These are phyloP conservation scores for Pan troglodytes DNA, from an alignment of 2,113 vertebrate genomes.

Conservation along the genomic window DNA sequence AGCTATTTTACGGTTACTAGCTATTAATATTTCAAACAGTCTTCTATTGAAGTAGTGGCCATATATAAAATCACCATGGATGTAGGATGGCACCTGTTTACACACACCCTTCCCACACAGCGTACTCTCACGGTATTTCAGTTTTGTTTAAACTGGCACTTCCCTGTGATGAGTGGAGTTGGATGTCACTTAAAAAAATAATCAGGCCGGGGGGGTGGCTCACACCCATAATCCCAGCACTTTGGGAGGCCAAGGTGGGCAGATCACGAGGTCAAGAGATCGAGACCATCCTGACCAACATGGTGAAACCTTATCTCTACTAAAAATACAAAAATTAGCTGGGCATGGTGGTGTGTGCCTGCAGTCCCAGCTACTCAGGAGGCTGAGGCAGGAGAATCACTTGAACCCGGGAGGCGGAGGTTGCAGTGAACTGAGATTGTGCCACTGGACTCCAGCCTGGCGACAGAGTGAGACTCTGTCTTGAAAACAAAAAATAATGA, in stretches of 20 bases:
- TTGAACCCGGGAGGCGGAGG: no score
- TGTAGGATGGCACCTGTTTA: not conserved
- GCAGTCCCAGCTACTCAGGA: no score
- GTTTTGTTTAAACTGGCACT: slow-evolving; percentile 8
- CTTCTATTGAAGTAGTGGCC: not conserved
- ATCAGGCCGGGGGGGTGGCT: not conserved
- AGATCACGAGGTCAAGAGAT: no score
- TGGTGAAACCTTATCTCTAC: no score
- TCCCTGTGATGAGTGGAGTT: not conserved
- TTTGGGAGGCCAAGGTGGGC: not conserved
- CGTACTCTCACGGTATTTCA: not conserved
- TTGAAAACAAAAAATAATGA: not conserved
- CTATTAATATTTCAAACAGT: not conserved
- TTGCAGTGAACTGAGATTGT: no score
- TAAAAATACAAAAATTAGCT: no score
- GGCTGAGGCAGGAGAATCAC: no score
- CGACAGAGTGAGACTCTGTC: no score
- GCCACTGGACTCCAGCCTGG: no score
- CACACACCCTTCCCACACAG: not conserved
- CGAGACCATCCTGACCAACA: no score
- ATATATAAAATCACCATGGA: not conserved
- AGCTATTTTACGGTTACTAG: not conserved
- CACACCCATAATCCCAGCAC: no score
- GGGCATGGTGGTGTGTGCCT: no score
- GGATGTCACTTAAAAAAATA: not conserved